Evolutionary conservation across 2,888 invertebrate species (phyloP).

Genomic region (Sarcophaga subvicina): DNA sequence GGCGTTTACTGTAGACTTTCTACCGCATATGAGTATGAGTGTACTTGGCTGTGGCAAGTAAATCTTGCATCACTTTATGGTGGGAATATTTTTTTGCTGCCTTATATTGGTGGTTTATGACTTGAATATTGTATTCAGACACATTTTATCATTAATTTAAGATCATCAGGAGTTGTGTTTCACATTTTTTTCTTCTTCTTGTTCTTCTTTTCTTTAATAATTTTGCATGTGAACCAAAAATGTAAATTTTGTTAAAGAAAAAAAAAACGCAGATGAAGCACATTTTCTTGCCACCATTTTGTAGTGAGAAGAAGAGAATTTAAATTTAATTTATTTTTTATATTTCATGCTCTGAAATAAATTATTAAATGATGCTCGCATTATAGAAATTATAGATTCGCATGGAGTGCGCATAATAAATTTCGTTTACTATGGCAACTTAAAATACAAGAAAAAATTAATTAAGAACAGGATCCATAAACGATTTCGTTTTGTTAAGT

Average conservation of each 20-base stretch:
- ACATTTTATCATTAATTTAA: slow-evolving; percentile 63
- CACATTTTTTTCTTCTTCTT: not conserved
- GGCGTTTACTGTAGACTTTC: slow-evolving; percentile 54
- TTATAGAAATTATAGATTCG: too few relatives aligned
- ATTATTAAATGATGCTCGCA: too few relatives aligned
- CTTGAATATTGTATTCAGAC: slow-evolving; percentile 43
- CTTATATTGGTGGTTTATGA: slow-evolving; percentile 21
- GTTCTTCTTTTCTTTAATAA: slow-evolving; percentile 1
- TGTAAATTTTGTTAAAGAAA: slow-evolving; percentile 32
- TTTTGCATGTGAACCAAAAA: slow-evolving; percentile 59
- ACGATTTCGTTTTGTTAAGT: too few relatives aligned
- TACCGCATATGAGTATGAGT: not conserved
- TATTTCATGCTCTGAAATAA: too few relatives aligned
- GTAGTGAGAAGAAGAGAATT: not conserved
- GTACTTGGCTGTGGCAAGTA: slow-evolving; percentile 4
- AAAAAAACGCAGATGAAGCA: too few relatives aligned
- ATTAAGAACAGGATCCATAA: too few relatives aligned
- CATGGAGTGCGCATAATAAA: too few relatives aligned
- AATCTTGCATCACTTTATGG: slow-evolving; percentile 13
- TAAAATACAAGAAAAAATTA: too few relatives aligned
- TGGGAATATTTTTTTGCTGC: slow-evolving; percentile 45
- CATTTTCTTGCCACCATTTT: not conserved
- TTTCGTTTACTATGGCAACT: too few relatives aligned
- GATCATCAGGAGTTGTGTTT: slow-evolving; percentile 42
- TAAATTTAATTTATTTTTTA: too few relatives aligned